These are phyloP conservation scores for Brachypteracias leptosomus DNA, from an alignment of 2,113 vertebrate genomes.

Conservation along the genomic window DNA sequence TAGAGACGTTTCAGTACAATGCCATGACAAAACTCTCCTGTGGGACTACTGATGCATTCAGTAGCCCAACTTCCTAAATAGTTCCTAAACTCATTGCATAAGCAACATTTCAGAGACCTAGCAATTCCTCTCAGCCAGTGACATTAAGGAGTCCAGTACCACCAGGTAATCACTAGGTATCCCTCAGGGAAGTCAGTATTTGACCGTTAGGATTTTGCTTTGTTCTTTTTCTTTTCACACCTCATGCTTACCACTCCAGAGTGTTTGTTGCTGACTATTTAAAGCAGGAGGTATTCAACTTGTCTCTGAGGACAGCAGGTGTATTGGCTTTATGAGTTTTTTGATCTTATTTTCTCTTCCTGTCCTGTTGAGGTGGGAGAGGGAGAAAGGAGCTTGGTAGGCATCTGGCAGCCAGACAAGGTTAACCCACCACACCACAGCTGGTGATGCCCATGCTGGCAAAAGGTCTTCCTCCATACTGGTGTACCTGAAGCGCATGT, in stretches of 20 bases:
- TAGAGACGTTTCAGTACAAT: background rate
- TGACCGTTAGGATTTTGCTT: background rate
- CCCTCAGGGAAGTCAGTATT: background rate
- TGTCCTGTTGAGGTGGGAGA: background rate
- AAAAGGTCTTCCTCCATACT: background rate
- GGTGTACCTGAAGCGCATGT: accelerated
- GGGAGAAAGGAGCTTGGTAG: background rate
- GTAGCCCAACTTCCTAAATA: background rate
- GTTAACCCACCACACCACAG: background rate
- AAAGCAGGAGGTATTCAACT: background rate
- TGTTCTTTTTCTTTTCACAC: background rate
- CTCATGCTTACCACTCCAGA: accelerated
- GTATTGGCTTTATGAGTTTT: background rate
- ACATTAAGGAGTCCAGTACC: background rate
- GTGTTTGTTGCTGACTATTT: background rate
- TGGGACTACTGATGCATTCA: background rate
- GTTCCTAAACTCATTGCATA: background rate
- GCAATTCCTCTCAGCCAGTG: background rate
- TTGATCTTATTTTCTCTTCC: background rate
- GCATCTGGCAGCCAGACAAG: background rate
- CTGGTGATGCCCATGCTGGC: background rate
- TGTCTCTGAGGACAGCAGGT: background rate
- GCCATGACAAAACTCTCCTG: background rate
- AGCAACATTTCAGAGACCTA: accelerated
- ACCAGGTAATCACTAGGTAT: background rate